Conservation (phyloP, 2,113 vertebrate genomes). For the Microtus ochrogaster region DNA sequence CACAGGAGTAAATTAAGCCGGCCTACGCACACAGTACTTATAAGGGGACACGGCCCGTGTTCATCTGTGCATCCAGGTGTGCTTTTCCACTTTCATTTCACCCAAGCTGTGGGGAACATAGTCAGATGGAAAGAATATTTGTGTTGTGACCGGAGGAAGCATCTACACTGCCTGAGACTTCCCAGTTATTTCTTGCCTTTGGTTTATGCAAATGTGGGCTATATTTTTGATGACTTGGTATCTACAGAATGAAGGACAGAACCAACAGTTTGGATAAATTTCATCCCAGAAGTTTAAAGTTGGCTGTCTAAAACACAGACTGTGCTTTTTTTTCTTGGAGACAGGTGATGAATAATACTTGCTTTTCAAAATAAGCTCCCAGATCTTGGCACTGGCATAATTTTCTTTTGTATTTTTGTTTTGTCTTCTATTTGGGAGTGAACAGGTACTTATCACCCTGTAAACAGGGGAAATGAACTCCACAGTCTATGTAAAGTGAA, state of each 20-base stretch:
- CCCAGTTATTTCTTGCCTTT: neutral
- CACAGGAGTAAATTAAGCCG: neutral
- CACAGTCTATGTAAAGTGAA: neutral
- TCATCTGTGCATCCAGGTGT: neutral
- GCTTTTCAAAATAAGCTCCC: slow-evolving; percentile 39
- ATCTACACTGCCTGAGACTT: neutral
- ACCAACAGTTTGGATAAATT: neutral
- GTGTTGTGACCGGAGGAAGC: neutral
- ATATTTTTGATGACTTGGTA: neutral
- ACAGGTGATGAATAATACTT: slow-evolving; percentile 27
- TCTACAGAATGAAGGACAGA: slow-evolving; percentile 5
- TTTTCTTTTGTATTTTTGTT: neutral
- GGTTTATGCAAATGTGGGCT: neutral
- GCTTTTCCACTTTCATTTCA: slow-evolving; percentile 62
- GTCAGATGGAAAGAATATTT: neutral
- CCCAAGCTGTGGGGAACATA: neutral
- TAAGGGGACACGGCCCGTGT: neutral
- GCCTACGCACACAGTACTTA: neutral
- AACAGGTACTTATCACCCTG: slow-evolving; percentile 33
- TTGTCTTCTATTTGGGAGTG: neutral
- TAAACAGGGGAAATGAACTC: slow-evolving; percentile 28
- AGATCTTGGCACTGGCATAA: neutral
- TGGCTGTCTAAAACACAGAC: slow-evolving; percentile 1
- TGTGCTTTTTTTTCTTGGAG: slow-evolving; percentile 23
- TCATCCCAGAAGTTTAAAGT: slow-evolving; percentile 11